phyloP scores from a whole-genome alignment of 2,113 vertebrate genomes.

The Corythornis madagascariensis region DNA sequence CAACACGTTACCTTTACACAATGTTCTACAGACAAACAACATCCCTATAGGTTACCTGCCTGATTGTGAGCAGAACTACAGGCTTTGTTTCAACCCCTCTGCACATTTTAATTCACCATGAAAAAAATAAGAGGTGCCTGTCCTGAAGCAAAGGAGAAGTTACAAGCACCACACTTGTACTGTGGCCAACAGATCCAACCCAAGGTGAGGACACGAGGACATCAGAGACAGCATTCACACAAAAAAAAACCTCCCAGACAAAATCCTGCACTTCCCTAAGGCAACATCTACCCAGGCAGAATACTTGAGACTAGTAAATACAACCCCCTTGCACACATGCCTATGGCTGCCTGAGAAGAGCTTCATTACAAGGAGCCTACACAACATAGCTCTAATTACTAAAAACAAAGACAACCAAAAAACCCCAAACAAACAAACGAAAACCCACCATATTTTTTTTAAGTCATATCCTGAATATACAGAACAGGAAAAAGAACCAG shows the following conservation, averaged over 20 bases:
- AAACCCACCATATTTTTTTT: background rate
- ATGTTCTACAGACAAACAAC: background rate
- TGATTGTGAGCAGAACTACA: background rate
- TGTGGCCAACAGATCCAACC: background rate
- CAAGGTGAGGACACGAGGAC: background rate
- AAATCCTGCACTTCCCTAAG: background rate
- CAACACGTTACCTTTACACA: background rate
- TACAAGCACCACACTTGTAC: background rate
- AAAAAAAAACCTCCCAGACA: background rate
- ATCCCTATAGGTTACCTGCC: background rate
- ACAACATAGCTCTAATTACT: background rate
- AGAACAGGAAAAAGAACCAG: background rate
- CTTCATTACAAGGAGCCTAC: background rate
- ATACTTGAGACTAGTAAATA: background rate
- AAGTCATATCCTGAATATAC: background rate
- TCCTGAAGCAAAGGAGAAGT: background rate
- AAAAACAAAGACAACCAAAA: background rate
- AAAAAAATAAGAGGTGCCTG: background rate
- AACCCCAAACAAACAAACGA: too few species aligned
- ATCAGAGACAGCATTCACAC: background rate
- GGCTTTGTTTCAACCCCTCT: background rate
- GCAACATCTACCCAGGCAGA: background rate
- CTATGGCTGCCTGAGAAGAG: background rate
- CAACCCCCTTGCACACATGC: accelerated
- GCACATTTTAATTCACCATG: background rate